Conservation (phyloP, 2,797 vertebrate genomes). For the Telmatherina bonti region DNA sequence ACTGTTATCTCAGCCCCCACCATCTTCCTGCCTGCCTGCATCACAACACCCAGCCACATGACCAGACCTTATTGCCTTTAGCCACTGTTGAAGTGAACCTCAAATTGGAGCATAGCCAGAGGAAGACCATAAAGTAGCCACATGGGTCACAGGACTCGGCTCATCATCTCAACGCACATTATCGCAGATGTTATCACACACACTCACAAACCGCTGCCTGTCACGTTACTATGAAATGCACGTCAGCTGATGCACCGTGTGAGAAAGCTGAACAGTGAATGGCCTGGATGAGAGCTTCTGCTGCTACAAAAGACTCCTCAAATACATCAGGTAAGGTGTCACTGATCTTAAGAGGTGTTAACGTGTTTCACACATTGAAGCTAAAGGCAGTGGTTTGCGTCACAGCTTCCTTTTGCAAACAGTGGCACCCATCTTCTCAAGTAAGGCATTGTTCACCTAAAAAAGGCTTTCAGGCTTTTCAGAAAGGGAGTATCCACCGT, state of each 20-base stretch:
- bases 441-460: constrained; percentile 51
- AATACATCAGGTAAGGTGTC: constrained; percentile 39
- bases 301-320: constrained; percentile 31
- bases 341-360: constrained; percentile 58
- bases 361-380: constrained; percentile 78
- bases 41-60: constrained; percentile 51
- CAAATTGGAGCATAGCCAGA: constrained; percentile 43
- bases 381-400: constrained; percentile 51
- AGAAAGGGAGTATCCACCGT: constrained; percentile 24
- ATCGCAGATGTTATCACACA: constrained; percentile 57
- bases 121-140: constrained; percentile 55
- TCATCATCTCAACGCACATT: constrained; percentile 54
- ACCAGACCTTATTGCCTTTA: constrained; percentile 52
- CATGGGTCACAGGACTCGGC: constrained; percentile 69
- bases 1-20: constrained; percentile 17
- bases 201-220: constrained; percentile 47
- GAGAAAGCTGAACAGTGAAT: constrained; percentile 44
- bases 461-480: constrained; percentile 37
- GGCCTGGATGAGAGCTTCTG: constrained; percentile 41
- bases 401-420: constrained; percentile 77
- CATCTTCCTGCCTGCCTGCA: neutral
- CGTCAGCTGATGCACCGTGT: constrained; percentile 65
- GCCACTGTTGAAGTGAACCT: constrained; percentile 37
- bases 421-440: constrained; percentile 57
- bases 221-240: constrained; percentile 58